phyloP scores from a whole-genome alignment of 2,888 invertebrate genomes.

The Xanthostigma xanthostigma region DNA sequence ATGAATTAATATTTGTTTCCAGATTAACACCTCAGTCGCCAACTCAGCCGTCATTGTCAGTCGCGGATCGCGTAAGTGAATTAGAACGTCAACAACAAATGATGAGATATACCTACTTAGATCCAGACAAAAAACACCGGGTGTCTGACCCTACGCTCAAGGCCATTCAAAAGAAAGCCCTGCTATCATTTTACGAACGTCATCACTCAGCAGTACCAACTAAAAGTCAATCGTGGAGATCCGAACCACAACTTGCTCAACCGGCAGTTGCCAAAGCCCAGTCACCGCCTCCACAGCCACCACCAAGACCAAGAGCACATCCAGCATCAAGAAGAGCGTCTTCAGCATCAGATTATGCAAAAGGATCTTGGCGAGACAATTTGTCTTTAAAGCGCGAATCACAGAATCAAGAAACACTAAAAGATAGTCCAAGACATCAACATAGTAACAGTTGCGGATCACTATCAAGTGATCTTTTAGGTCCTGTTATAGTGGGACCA shows the following conservation, averaged over 20 bases:
- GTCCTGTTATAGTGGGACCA: conserved; percentile 45
- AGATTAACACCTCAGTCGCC: conserved; percentile 22
- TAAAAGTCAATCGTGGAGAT: conserved; percentile 32
- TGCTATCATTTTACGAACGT: conserved; percentile 65
- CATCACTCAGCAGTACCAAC: conserved; percentile 34
- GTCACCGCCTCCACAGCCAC: conserved; percentile 22
- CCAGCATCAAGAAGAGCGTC: conserved; percentile 42
- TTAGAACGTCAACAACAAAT: conserved; percentile 38
- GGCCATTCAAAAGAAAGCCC: conserved; percentile 68
- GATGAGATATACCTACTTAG: conserved; percentile 49
- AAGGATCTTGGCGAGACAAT: conserved; percentile 29
- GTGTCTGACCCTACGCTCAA: conserved; percentile 60
- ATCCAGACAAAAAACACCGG: conserved; percentile 56
- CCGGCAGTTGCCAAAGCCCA: conserved; percentile 16
- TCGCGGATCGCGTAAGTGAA: conserved; percentile 49
- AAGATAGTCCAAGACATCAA: conserved; percentile 30
- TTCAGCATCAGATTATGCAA: conserved; percentile 51
- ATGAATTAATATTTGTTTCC: conserved; percentile 5
- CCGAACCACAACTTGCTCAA: conserved; percentile 39
- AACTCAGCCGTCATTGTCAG: conserved; percentile 35
- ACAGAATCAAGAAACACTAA: conserved; percentile 13
- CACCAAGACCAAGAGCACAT: conserved; percentile 29
- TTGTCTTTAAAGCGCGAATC: conserved; percentile 22
- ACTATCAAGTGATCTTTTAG: conserved; percentile 37
- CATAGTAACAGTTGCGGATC: conserved; percentile 45